Conservation (phyloP, 2,888 invertebrate genomes). For the Ctenicera cuprea region DNA sequence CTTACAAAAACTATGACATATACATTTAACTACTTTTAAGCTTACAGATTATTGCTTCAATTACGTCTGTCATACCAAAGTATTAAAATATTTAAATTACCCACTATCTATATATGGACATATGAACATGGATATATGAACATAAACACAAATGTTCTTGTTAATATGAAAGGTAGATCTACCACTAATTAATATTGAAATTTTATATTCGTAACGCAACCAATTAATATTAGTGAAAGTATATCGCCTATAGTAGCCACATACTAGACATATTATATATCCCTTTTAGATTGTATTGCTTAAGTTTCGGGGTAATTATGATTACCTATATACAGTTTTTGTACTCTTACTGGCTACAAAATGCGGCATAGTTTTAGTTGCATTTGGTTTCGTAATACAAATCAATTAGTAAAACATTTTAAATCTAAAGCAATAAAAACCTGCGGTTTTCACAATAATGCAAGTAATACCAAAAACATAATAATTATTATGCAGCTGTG, state of each 20-base stretch:
- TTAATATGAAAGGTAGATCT: constrained; percentile 1
- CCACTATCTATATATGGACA: too few relatives aligned
- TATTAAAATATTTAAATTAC: too few relatives aligned
- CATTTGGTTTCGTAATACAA: not conserved
- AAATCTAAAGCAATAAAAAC: constrained; percentile 5
- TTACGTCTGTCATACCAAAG: too few relatives aligned
- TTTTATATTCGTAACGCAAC: not conserved
- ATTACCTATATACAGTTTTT: constrained; percentile 7
- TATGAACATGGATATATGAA: too few relatives aligned
- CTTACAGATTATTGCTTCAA: too few relatives aligned
- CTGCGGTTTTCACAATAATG: constrained; percentile 16
- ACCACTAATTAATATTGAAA: not conserved
- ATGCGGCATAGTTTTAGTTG: constrained; percentile 3
- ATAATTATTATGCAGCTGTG: constrained; percentile 5
- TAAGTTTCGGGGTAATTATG: constrained; percentile 1
- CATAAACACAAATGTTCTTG: too few relatives aligned
- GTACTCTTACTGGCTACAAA: constrained; percentile 3
- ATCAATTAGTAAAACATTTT: constrained; percentile 13
- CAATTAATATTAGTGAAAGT: constrained; percentile 23
- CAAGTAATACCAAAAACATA: constrained; percentile 13
- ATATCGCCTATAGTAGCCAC: not conserved
- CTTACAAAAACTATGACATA: too few relatives aligned
- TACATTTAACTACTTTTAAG: too few relatives aligned
- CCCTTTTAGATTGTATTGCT: constrained; percentile 1
- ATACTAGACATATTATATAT: not conserved